Evolutionary conservation across 2,113 vertebrate species (phyloP).

Genomic region (Oryzias javanicus): DNA sequence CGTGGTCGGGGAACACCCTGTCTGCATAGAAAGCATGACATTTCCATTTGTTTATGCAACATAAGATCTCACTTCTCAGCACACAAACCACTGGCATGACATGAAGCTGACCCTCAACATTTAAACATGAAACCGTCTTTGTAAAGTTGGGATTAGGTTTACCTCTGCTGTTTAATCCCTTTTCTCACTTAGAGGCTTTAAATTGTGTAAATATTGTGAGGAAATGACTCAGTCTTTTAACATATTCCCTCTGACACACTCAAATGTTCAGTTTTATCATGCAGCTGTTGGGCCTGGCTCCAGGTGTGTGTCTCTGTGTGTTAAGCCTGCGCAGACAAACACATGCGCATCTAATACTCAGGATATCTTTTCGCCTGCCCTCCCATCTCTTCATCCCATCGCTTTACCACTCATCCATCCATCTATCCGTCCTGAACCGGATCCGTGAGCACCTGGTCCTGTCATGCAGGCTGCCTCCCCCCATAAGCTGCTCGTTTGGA

Average conservation of each 20-base stretch:
- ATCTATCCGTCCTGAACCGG: constrained; percentile 30
- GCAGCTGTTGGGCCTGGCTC: constrained; percentile 74
- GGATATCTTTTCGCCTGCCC: constrained; percentile 28
- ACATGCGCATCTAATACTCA: constrained; percentile 9
- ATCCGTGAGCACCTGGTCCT: constrained; percentile 66
- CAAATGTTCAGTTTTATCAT: constrained; percentile 32
- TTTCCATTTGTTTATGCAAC: constrained; percentile 47
- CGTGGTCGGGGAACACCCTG: constrained; percentile 1
- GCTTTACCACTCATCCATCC: constrained; percentile 29
- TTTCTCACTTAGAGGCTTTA: constrained; percentile 19
- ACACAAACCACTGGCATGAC: constrained; percentile 20
- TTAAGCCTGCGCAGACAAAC: constrained; percentile 51
- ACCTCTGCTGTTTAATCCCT: constrained; percentile 36
- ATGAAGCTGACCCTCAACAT: constrained; percentile 51
- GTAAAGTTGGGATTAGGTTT: constrained; percentile 47
- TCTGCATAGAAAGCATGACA: constrained; percentile 26
- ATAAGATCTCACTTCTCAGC: constrained; percentile 38
- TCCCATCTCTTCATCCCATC: constrained; percentile 3
- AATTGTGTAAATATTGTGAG: constrained; percentile 11
- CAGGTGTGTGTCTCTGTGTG: constrained; percentile 56
- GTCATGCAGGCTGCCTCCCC: constrained; percentile 49
- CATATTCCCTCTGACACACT: constrained; percentile 25
- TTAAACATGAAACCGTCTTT: constrained; percentile 62
- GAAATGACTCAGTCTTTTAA: not conserved
- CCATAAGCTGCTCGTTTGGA: constrained; percentile 25